Evolutionary conservation across 2,888 invertebrate genomes (phyloP), one percentile per base, ranked within the genome.

Genomic region (Luperina testacea): DNA sequence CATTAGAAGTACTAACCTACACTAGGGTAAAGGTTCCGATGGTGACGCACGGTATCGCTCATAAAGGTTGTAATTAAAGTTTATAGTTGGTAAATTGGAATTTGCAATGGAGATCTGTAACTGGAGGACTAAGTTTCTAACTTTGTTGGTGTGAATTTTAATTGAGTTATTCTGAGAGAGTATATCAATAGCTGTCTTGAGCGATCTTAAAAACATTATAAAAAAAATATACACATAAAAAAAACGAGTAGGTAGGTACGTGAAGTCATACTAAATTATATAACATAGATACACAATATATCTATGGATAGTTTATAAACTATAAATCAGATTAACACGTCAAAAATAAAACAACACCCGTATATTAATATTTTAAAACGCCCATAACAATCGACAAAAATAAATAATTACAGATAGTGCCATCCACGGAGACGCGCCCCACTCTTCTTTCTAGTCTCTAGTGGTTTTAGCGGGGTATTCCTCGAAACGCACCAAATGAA

Each of bases 101-200:
- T 82, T 82, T 81, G 71, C 81, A 85, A 68, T 81, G 73, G 71
- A 81, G 42, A 85, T 82, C 57, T 82, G 59, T 72, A 59, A 71
- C 63, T 68, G 63, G 15, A 59, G 32, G 38, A 38, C 24, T 32
- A 69, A 81, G 75, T 85, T 72, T 42, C 42, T 20, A 68, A 82
- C 82, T 85, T 64, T 67, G 42, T 27, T 79, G 69, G 42, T 42
- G n/a, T 15, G 27, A 70, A 80, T 82, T 53, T 84, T 61, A 73
- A 80, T 80, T 64, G 20, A 73, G 68, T 84, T 84, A 61, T 32
- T 17, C 7, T 59, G 13, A 20, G 32, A 32, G 27, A 24, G 15
- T 15, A 48, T 5, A 48, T 48, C 48, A 48, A 48, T 48, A 48
- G 15, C 48, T 15, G 15, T 48, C 48, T 48, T 48, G 13, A 15